These are phyloP conservation scores for Himalopsyche phryganea DNA, from an alignment of 1,140 invertebrate species.

Conservation along the genomic window DNA sequence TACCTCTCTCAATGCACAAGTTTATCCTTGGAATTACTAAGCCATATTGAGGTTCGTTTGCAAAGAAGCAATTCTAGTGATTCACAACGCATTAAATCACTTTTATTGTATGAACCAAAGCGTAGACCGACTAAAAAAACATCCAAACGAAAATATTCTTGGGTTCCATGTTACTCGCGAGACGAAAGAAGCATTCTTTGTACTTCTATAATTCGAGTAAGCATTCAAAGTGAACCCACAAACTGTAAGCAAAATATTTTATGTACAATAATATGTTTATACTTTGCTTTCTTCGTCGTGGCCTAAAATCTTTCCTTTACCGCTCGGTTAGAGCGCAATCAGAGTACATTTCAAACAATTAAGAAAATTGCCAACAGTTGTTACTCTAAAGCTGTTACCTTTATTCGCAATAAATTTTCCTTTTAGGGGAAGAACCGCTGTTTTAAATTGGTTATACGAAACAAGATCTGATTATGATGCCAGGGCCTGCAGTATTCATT, in stretches of 20 bases:
- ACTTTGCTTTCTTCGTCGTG: too few relatives aligned
- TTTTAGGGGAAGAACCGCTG: too few relatives aligned
- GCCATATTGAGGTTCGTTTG: constrained; percentile 31
- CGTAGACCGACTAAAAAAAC: constrained; percentile 13
- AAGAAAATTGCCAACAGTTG: constrained; percentile 28
- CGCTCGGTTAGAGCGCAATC: constrained; percentile 17
- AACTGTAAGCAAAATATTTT: too few relatives aligned
- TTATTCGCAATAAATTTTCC: too few relatives aligned
- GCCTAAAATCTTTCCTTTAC: constrained; percentile 6
- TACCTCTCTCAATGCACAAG: constrained; percentile 11
- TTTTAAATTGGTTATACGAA: too few relatives aligned
- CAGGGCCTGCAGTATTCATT: too few relatives aligned
- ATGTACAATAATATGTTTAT: too few relatives aligned
- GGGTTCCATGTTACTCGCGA: too few relatives aligned
- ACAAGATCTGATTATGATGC: too few relatives aligned
- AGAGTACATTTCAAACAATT: constrained; percentile 27
- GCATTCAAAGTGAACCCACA: too few relatives aligned
- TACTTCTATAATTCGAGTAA: too few relatives aligned
- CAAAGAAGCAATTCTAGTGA: constrained; percentile 26
- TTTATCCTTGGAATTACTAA: constrained; percentile 8
- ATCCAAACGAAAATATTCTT: constrained; percentile 3
- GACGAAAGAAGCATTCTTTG: too few relatives aligned
- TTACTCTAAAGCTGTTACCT: constrained; percentile 5
- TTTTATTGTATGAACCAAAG: constrained; percentile 30
- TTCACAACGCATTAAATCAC: constrained; percentile 33